These are phyloP conservation scores for Cossypha caffra DNA, from an alignment of 2,797 vertebrate genomes.

Conservation along the genomic window DNA sequence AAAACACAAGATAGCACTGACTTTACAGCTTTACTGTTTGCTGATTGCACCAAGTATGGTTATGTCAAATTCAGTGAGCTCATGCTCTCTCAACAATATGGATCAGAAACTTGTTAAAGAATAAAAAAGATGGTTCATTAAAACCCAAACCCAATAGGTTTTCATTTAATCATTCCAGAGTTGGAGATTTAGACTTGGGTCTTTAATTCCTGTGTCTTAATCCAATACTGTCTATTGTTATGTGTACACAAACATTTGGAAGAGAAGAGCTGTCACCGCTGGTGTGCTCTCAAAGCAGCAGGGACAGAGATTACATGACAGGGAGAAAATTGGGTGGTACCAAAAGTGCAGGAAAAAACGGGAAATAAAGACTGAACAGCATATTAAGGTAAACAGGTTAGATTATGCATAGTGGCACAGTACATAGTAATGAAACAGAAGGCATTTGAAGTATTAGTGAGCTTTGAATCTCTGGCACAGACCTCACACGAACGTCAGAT, in stretches of 20 bases:
- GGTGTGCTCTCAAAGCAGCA: neutral
- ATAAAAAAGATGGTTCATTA: neutral
- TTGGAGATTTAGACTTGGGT: neutral
- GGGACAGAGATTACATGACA: neutral
- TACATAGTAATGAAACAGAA: neutral
- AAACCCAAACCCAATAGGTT: neutral
- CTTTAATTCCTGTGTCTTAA: slow-evolving; percentile 15
- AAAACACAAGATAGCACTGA: neutral
- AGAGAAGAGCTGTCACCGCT: neutral
- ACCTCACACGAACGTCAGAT: neutral
- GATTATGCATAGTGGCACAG: neutral
- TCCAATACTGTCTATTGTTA: neutral
- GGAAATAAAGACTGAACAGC: neutral
- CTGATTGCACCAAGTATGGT: neutral
- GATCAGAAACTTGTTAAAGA: neutral
- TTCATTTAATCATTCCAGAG: neutral
- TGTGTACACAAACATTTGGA: neutral
- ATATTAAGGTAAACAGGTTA: neutral
- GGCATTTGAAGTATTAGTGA: neutral
- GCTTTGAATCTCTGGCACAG: neutral
- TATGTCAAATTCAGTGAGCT: neutral
- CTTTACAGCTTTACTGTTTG: neutral
- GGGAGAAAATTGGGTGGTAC: neutral
- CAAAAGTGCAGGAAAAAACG: neutral
- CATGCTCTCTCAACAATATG: neutral